A percentile compares a stretch with the other conserved stretches of the same genome.
Conservation (phyloP, 2,797 vertebrate species). For the Sebastes matsubarae region DNA sequence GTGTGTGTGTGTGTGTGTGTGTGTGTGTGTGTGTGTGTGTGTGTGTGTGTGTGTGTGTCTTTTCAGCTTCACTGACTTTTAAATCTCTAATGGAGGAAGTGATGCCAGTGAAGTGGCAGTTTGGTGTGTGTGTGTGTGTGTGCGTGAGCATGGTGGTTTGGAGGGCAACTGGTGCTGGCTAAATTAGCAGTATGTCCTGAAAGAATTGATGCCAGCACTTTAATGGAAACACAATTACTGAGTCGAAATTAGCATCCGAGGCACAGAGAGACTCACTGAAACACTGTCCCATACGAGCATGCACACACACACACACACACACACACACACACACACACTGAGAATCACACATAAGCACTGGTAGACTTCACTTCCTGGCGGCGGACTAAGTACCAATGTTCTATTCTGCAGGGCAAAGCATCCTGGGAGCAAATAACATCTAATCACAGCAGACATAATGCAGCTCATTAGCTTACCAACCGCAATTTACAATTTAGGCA, state of each 20-base stretch:
- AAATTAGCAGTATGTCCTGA: constrained; percentile 46
- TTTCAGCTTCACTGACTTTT: constrained; percentile 20
- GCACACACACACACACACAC: constrained; percentile 1
- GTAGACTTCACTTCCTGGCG: constrained; percentile 34
- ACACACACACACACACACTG: constrained; percentile 10
- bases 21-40: neutral
- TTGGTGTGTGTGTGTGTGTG: neutral
- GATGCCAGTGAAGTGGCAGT: constrained; percentile 7
- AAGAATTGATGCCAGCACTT: constrained; percentile 54
- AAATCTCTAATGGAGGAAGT: constrained; percentile 18
- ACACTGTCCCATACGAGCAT: neutral
- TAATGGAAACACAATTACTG: constrained; percentile 64
- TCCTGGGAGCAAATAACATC: constrained; percentile 53
- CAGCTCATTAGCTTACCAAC: constrained; percentile 48
- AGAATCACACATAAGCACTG: constrained; percentile 2
- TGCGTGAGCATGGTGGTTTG: neutral
- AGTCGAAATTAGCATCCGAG: constrained; percentile 59
- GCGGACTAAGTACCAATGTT: constrained; percentile 42
- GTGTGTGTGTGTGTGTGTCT: neutral
- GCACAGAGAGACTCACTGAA: constrained; percentile 37
- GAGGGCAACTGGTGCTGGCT: constrained; percentile 31
- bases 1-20: neutral
- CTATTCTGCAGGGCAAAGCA: constrained; percentile 40
- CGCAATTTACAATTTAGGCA: constrained; percentile 31
- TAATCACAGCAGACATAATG: constrained; percentile 54